Evolutionary conservation across 2,797 vertebrate species (phyloP).

Genomic region (Rhinophrynus dorsalis): DNA sequence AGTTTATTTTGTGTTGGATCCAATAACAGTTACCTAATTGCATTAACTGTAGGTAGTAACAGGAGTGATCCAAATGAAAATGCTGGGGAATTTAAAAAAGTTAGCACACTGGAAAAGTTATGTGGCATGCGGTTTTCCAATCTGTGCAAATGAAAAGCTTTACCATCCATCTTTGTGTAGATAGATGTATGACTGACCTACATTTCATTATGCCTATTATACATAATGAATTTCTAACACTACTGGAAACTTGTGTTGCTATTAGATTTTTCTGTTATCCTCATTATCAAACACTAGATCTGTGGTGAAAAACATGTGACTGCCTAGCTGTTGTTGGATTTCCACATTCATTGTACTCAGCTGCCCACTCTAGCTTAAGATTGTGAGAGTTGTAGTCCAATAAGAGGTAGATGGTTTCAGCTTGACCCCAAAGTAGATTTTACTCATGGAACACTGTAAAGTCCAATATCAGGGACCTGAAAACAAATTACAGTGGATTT

Average conservation of each 20-base stretch:
- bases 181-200: constrained; percentile 57
- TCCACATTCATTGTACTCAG: too few species aligned
- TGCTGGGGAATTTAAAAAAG: constrained; percentile 61
- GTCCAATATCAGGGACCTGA: too few species aligned
- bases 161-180: constrained; percentile 44
- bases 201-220: constrained; percentile 51
- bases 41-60: constrained; percentile 53
- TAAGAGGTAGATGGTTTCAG: too few species aligned
- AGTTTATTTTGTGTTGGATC: constrained; percentile 48
- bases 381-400: too few species aligned
- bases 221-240: constrained; percentile 48
- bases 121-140: constrained; percentile 62
- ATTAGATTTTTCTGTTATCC: constrained; percentile 18
- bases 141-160: constrained; percentile 54
- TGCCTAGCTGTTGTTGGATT: too few species aligned
- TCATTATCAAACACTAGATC: constrained; percentile 21
- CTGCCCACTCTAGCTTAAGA: too few species aligned
- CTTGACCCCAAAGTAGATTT: too few species aligned
- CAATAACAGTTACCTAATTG: constrained; percentile 54
- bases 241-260: constrained; percentile 23
- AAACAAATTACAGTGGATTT: too few species aligned
- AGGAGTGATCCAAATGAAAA: constrained; percentile 61
- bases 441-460: too few species aligned
- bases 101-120: constrained; percentile 58
- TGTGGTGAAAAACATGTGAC: too few species aligned